Conservation (phyloP, 1,140 invertebrate genomes). For the Eupristina koningsbergeri region DNA sequence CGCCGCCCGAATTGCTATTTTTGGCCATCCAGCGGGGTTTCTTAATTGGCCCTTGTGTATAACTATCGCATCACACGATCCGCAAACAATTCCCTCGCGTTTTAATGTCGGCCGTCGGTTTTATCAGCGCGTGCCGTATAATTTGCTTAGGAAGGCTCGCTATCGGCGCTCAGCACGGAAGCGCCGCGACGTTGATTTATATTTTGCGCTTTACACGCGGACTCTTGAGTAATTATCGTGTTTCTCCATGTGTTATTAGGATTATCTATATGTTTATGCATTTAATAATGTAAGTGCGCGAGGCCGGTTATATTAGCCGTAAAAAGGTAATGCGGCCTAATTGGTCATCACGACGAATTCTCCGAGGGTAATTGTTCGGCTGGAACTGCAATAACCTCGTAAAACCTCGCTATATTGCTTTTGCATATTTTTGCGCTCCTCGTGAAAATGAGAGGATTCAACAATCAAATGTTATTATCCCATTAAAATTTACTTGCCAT, state of each 20-base stretch:
- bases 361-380: not conserved
- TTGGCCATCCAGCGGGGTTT: slow-evolving; percentile 1
- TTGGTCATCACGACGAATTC: not conserved
- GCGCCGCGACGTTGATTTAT: slow-evolving; percentile 36
- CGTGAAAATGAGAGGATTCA: not conserved
- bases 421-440: not conserved
- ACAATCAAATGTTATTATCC: not conserved
- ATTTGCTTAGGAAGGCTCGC: not conserved
- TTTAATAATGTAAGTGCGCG: not conserved
- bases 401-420: not conserved
- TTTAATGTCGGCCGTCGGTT: slow-evolving; percentile 7
- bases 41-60: slow-evolving; percentile 24
- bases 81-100: slow-evolving; percentile 10
- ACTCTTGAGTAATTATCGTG: slow-evolving; percentile 23
- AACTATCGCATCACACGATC: slow-evolving; percentile 23
- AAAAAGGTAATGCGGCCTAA: not conserved
- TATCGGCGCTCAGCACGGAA: not conserved
- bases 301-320: not conserved
- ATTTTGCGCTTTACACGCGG: not conserved
- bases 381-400: not conserved
- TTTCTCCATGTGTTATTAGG: not conserved
- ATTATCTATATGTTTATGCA: not conserved
- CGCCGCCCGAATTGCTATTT: too few species aligned
- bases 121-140: slow-evolving; percentile 21
- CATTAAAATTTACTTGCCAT: not conserved